These are phyloP conservation scores for Gymnothorax reevesii DNA, from an alignment of 2,797 vertebrate species.

Conservation along the genomic window DNA sequence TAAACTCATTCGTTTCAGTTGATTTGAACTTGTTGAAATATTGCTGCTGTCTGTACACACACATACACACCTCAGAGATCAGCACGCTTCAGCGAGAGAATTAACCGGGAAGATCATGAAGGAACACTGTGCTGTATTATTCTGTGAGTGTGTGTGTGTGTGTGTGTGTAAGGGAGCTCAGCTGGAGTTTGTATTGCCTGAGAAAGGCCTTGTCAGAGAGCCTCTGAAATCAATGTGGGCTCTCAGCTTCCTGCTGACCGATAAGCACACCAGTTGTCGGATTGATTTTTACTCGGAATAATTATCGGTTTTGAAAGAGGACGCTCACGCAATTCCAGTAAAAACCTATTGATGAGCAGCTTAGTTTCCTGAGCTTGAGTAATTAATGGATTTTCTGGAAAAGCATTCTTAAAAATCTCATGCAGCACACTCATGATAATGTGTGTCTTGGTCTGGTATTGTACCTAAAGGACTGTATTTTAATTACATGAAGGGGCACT, in stretches of 20 bases:
- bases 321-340: not conserved
- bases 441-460: not conserved
- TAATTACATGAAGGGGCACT: conserved; percentile 12
- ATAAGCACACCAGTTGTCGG: conserved; percentile 33
- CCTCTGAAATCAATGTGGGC: conserved; percentile 51
- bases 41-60: no score
- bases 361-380: conserved; percentile 40
- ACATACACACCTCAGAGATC: no score
- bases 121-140: not conserved
- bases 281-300: conserved; percentile 45
- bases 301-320: conserved; percentile 35
- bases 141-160: not conserved
- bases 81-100: not conserved
- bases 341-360: conserved; percentile 41
- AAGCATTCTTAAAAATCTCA: conserved; percentile 35
- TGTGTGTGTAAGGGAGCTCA: not conserved
- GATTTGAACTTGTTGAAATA: no score
- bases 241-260: conserved; percentile 37
- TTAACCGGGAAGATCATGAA: not conserved
- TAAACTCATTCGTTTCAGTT: no score
- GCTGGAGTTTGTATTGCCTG: not conserved
- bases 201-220: conserved; percentile 28
- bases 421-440: conserved; percentile 4
- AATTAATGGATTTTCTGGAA: conserved; percentile 43
- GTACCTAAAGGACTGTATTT: not conserved